These are phyloP conservation scores for Lycaon pictus DNA, from an alignment of 2,113 vertebrate species.

Conservation along the genomic window DNA sequence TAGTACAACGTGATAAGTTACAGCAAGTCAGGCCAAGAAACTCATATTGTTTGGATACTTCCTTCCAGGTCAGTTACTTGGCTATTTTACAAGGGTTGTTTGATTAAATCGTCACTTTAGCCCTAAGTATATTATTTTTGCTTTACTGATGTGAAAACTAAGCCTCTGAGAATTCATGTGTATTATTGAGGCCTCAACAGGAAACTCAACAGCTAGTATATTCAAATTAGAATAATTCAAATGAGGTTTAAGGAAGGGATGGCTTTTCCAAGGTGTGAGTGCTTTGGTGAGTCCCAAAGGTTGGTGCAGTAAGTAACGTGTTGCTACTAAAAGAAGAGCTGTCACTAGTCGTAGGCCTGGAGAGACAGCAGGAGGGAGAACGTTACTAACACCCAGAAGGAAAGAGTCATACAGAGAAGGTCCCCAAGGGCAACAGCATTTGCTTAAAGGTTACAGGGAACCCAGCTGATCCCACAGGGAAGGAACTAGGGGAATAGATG, in stretches of 20 bases:
- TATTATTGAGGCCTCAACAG: neutral
- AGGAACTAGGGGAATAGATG: neutral
- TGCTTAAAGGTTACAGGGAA: neutral
- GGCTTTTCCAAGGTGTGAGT: neutral
- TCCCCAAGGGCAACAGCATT: neutral
- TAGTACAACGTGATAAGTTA: neutral
- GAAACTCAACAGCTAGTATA: neutral
- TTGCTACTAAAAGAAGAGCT: neutral
- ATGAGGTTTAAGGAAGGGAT: neutral
- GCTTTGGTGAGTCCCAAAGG: neutral
- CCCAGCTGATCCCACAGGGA: neutral
- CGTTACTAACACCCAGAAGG: neutral
- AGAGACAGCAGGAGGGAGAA: neutral
- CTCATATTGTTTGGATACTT: neutral
- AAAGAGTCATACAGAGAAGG: neutral
- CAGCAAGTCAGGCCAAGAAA: neutral
- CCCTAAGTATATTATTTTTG: neutral
- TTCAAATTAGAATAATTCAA: neutral
- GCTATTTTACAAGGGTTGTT: neutral
- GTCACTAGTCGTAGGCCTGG: neutral
- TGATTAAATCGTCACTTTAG: neutral
- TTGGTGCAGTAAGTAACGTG: neutral
- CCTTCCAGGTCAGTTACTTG: slow-evolving; percentile 17
- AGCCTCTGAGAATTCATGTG: neutral
- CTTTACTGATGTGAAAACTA: neutral